Conservation (phyloP, 2,888 invertebrate species). For the Saturnia japonica region DNA sequence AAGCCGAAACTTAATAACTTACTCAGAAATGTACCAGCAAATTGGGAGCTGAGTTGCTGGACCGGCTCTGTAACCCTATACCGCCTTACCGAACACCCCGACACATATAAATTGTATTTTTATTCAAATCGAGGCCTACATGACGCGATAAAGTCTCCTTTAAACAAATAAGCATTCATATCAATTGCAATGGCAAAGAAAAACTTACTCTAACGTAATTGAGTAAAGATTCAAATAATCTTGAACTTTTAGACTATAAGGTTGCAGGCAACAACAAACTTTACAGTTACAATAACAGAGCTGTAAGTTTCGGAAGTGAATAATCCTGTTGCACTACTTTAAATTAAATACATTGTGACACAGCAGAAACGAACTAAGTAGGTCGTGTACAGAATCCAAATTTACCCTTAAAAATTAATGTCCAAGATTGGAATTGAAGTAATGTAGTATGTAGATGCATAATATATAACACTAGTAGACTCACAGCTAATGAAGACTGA, state of each 20-base stretch:
- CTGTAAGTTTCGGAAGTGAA: conserved; percentile 64
- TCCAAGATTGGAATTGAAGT: conserved; percentile 54
- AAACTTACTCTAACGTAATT: conserved; percentile 47
- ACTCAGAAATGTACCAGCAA: conserved; percentile 80
- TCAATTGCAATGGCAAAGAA: conserved; percentile 39
- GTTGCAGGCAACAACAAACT: conserved; percentile 61
- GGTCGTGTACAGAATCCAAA: conserved; percentile 52
- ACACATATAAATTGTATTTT: conserved; percentile 82
- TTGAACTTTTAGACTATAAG: conserved; percentile 31
- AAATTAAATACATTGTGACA: conserved; percentile 42
- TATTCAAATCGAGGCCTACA: conserved; percentile 79
- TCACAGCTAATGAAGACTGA: conserved; percentile 55
- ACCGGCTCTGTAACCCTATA: conserved; percentile 79
- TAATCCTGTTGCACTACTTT: conserved; percentile 56
- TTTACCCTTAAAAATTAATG: conserved; percentile 46
- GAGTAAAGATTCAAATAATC: conserved; percentile 47
- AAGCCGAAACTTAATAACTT: conserved; percentile 82
- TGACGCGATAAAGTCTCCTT: conserved; percentile 75
- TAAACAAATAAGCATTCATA: conserved; percentile 74
- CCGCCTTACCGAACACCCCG: conserved; percentile 71
- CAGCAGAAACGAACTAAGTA: conserved; percentile 50
- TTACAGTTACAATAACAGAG: conserved; percentile 69
- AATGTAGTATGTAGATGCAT: conserved; percentile 38
- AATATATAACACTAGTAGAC: conserved; percentile 50
- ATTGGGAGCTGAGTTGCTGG: conserved; percentile 72